Base-by-base conservation (phyloP, 2,113 vertebrate genomes). In the Salvelinus namaycush region DNA sequence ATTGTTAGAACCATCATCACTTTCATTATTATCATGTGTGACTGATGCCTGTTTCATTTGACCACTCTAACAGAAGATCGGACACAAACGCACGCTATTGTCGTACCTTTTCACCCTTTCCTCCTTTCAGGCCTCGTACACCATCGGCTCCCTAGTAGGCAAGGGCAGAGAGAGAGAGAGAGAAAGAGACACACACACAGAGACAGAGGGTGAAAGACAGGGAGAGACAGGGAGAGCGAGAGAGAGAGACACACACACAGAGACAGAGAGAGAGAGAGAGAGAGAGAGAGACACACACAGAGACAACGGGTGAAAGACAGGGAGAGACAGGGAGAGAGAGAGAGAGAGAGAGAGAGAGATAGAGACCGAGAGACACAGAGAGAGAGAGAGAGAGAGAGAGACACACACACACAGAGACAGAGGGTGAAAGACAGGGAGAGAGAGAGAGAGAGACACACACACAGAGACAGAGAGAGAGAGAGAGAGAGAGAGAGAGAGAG, bases 61-160 rank as follows among this genome's bases (percentile, higher is more conserved):
- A 11, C 8, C 24, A 16, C 5, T 12, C 4, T 31, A 74, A 8
- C 29, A 44, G 18, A 24, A 66, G 16, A 39, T 39, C 8, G 8
- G 39, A 9, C 8, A 4, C 26, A 62, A 29, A 34, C 54, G 3
- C 14, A 73, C 8, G 8, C 27, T 27, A 60, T 31, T 27, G 49
- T 22, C 93, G 90, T 88, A 99, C 98, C 97, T 99, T 99, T 92
- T 97, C 97, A 0, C 97, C 97, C 81, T 97, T 99, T 68, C 92
- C 89, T 87, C 97, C 97, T 87, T 99, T 98, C 85, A 99, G 82
- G 0, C 97, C 98, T 0, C 97, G 96, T 24, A 99, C 94, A 26
- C 98, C 98, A 1, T 99, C 98, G 1, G 97, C 96, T 83, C 98
- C 98, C 98, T 99, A 84, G 49, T 20, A 51, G n/a, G 49, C 13